Evolutionary conservation across 2,797 vertebrate genomes (phyloP).

Genomic region (Chaenodraco wilsoni): DNA sequence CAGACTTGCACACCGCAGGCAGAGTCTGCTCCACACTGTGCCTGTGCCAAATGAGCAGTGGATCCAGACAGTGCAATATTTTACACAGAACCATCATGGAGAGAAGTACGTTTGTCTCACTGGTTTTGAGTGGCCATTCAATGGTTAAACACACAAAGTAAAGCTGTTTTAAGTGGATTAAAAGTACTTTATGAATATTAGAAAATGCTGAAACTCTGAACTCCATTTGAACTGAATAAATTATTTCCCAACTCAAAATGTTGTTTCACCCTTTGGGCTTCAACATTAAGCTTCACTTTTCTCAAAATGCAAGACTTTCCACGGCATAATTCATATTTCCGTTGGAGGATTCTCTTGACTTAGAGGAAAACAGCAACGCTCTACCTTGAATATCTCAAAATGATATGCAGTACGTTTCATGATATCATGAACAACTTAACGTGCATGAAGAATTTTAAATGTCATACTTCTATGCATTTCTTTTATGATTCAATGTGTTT

Average conservation of each 20-base stretch:
- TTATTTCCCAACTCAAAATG: slow-evolving; percentile 17
- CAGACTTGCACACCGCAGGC: slow-evolving; percentile 21
- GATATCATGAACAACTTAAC: background rate
- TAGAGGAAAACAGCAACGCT: background rate
- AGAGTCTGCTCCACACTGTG: slow-evolving; percentile 17
- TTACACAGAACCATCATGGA: background rate
- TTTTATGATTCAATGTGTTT: no score
- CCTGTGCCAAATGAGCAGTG: slow-evolving; percentile 39
- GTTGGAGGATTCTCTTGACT: background rate
- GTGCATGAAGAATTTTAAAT: background rate
- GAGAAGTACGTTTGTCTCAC: background rate
- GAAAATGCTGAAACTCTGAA: slow-evolving; percentile 22
- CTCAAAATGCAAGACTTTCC: background rate
- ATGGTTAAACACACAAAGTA: background rate
- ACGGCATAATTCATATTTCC: background rate
- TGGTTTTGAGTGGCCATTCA: background rate
- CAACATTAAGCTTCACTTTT: background rate
- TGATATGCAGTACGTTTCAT: background rate
- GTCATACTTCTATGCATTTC: background rate
- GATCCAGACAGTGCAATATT: slow-evolving; percentile 26
- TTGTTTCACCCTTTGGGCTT: slow-evolving; percentile 6
- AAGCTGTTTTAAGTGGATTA: slow-evolving; percentile 4
- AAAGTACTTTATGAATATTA: slow-evolving; percentile 4
- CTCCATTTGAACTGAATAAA: slow-evolving; percentile 27
- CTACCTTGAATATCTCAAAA: background rate